These are phyloP conservation scores for Semnornis frantzii DNA, from an alignment of 2,113 vertebrate genomes.

Conservation along the genomic window DNA sequence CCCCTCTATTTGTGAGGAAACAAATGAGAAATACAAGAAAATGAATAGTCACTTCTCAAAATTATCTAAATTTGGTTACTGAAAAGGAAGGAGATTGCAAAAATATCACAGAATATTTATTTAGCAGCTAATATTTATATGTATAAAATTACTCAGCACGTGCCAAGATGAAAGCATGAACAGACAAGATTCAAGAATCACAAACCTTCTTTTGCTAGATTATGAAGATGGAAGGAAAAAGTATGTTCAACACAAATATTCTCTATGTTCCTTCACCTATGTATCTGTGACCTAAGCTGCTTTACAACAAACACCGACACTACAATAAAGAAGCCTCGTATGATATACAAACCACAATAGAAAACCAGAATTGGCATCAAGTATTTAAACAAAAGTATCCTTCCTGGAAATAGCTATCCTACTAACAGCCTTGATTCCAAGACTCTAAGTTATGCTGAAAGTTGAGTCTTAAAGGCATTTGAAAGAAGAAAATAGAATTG, in stretches of 20 bases:
- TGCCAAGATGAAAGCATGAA: not conserved
- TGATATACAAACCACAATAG: conserved; percentile 29
- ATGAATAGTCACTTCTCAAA: not conserved
- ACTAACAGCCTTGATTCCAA: not conserved
- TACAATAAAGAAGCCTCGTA: conserved; percentile 27
- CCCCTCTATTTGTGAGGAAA: not conserved
- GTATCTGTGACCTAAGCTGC: not conserved
- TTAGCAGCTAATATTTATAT: not conserved
- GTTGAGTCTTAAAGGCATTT: not conserved
- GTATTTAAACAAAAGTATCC: conserved; percentile 59
- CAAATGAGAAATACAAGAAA: not conserved
- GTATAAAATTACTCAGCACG: not conserved
- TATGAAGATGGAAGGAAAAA: conserved; percentile 3
- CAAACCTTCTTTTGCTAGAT: not conserved
- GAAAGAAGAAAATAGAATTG: not conserved
- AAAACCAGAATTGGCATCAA: conserved; percentile 18
- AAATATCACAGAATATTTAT: not conserved
- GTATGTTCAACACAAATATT: conserved; percentile 14
- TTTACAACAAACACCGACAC: conserved; percentile 44
- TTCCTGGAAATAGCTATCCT: conserved; percentile 48
- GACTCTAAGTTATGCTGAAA: not conserved
- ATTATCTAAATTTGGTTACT: not conserved
- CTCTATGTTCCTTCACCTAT: not conserved
- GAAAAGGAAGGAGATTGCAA: not conserved
- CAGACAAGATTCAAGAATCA: not conserved